These are phyloP conservation scores for Cygnus buccinator DNA, from an alignment of 2,113 vertebrate genomes.

Conservation along the genomic window DNA sequence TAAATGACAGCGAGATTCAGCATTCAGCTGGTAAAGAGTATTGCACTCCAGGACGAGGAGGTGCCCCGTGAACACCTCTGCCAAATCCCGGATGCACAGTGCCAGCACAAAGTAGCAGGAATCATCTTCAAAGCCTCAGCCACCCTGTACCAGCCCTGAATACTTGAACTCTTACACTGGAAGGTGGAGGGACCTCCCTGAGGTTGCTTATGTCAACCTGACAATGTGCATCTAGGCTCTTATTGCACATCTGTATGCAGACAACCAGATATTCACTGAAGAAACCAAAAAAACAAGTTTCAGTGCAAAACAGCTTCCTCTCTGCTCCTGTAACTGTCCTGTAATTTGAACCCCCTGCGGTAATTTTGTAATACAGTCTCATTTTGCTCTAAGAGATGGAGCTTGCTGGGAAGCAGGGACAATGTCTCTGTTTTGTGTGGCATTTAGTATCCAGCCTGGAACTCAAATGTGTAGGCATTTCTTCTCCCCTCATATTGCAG, in stretches of 20 bases:
- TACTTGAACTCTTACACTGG: not conserved
- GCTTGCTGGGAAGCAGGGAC: not conserved
- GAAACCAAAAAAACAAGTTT: not conserved
- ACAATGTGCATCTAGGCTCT: not conserved
- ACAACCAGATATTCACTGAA: not conserved
- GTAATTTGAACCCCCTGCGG: not conserved
- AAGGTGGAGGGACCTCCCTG: not conserved
- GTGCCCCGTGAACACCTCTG: not conserved
- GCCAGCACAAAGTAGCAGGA: not conserved
- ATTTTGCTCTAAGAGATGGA: not conserved
- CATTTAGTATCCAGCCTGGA: constrained; percentile 19
- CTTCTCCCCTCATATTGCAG: constrained; percentile 17
- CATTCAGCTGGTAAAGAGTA: not conserved
- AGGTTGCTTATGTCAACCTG: not conserved
- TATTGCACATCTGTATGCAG: not conserved
- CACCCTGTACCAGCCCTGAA: not conserved
- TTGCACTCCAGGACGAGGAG: rapidly evolving
- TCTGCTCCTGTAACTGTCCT: rapidly evolving
- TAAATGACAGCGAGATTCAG: not conserved
- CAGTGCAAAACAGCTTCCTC: not conserved
- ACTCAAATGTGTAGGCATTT: constrained; percentile 12
- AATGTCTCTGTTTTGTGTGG: constrained; percentile 2
- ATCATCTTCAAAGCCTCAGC: not conserved
- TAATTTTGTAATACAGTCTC: not conserved
- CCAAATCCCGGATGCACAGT: not conserved